These are phyloP conservation scores for Phasianus colchicus DNA, from an alignment of 2,113 vertebrate species.

Conservation along the genomic window DNA sequence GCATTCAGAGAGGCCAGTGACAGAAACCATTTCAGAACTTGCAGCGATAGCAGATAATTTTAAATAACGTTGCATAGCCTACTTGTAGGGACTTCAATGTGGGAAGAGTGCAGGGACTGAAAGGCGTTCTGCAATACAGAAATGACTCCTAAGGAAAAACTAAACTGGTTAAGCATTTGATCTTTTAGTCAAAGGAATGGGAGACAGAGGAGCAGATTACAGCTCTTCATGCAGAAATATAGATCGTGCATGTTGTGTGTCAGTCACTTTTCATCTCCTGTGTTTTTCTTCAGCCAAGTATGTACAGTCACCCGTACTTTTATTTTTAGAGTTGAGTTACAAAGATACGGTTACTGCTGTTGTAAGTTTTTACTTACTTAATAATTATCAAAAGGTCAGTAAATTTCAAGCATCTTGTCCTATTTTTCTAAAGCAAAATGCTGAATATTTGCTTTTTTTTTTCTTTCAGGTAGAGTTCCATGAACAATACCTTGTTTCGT, in stretches of 20 bases:
- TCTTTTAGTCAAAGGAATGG: background rate
- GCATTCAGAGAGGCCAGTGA: conserved; percentile 65
- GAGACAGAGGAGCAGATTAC: background rate
- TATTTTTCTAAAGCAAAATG: conserved; percentile 38
- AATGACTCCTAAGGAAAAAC: background rate
- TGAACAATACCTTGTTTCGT: conserved; percentile 62
- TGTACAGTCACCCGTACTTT: conserved; percentile 31
- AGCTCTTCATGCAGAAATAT: background rate
- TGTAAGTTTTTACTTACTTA: background rate
- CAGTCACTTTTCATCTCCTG: background rate
- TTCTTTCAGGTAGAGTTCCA: conserved; percentile 66
- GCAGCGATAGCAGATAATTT: background rate
- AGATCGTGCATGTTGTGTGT: background rate
- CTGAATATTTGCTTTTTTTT: conserved; percentile 29
- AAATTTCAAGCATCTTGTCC: background rate
- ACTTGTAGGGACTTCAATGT: background rate
- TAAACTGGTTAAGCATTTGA: background rate
- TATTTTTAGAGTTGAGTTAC: conserved; percentile 56
- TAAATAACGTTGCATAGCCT: conserved; percentile 45
- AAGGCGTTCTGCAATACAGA: background rate
- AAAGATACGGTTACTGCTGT: background rate
- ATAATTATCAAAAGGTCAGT: background rate
- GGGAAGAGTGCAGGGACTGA: background rate
- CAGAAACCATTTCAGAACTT: conserved; percentile 75
- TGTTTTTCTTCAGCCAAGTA: conserved; percentile 22